Base-by-base conservation (phyloP, 2,797 vertebrate genomes). In the Lithobates sylvaticus region DNA sequence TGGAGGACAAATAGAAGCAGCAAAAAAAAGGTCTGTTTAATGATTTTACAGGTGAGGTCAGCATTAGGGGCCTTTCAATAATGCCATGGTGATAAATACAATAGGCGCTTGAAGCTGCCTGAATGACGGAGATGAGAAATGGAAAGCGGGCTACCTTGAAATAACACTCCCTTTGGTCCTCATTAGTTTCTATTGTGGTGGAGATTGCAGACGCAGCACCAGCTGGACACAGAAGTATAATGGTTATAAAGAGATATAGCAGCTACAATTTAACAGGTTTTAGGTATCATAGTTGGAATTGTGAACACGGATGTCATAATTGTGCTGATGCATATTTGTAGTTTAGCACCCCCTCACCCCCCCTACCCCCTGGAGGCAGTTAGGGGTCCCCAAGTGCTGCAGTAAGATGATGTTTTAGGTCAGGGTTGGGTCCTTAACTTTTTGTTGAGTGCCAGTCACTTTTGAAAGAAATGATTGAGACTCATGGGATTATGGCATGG, bases 141-240 rank as follows among this genome's bases (percentile, higher is more conserved):
- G 34, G 3, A 29, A 58, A 27, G 69, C n/a, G 0, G 12, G 44
- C 74, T 74, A 81, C 84, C 78, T 85, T 58, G 23, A 47, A 47
- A 36, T 76, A 81, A 29, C 78, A 81, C 77, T 85, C 84, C 84
- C 84, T 85, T 54, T 72, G 84, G 70, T 81, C 64, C 71, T 85
- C 58, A 85, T 85, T 85, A 85, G 74, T 74, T 85, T 81, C 34
- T 36, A 68, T 74, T 80, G 84, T 47, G 44, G 64, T 39, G 42
- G 65, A 10, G 50, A 67, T 74, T 74, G 76, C 39, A 47, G 10
- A 23, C 29, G 21, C 21, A 65, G 15, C 78, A 65, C 27, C 15
- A 26, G 29, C 29, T 42, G 32, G n/a, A 76, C 42, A 75, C 9
- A 15, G n/a, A 58, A 73, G 34, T 70, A 7, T 70, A 36, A 44